phyloP scores from a whole-genome alignment of 2,113 vertebrate genomes.

The Rattus norvegicus region GRCr8 NC_086028.1:13841001-13841500 shows the following conservation, averaged over 20 bases:
- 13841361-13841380: not conserved
- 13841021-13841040: not conserved
- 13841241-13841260: not conserved
- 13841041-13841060: not conserved
- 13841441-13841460: not conserved
- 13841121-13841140: not conserved
- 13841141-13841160: not conserved
- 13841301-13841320: not conserved
- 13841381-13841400: not conserved
- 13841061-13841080: not conserved
- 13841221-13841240: not conserved
- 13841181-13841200: not conserved
- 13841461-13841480: not conserved
- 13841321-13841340: not conserved
- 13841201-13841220: not conserved
- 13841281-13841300: not conserved
- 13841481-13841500: not conserved
- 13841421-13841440: not conserved
- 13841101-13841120: not conserved
- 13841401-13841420: not conserved
- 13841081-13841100: fast-evolving
- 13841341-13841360: not conserved
- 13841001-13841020: not conserved
- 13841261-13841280: not conserved
- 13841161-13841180: not conserved